These are phyloP conservation scores for Hucho hucho DNA, from an alignment of 2,113 vertebrate species.

Conservation along the genomic window DNA sequence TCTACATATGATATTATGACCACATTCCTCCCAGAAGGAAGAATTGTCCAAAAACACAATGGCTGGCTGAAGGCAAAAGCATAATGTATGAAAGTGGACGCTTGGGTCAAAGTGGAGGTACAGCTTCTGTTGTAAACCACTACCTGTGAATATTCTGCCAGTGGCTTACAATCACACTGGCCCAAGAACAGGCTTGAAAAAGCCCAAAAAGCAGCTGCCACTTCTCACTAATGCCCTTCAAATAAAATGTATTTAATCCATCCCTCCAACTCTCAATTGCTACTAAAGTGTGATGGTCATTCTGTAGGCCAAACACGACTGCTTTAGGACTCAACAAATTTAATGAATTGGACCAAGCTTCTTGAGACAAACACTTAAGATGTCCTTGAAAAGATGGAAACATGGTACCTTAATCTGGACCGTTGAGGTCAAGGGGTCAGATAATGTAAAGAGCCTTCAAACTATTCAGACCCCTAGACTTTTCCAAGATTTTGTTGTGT, in stretches of 20 bases:
- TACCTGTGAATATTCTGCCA: not conserved
- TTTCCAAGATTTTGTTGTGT: too few relatives aligned
- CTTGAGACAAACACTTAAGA: conserved; percentile 17
- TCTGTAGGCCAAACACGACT: conserved; percentile 24
- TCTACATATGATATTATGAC: conserved; percentile 15
- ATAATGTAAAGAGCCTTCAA: too few relatives aligned
- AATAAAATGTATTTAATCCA: conserved; percentile 49
- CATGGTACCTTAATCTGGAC: not conserved
- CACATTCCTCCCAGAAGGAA: conserved; percentile 25
- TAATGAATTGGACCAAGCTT: conserved; percentile 44
- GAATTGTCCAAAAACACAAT: too few relatives aligned
- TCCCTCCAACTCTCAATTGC: conserved; percentile 10
- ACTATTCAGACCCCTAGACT: too few relatives aligned
- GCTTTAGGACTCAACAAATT: conserved; percentile 42
- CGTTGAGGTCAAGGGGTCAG: conserved; percentile 9
- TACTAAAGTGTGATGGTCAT: conserved; percentile 51
- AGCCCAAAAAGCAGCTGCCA: conserved; percentile 43
- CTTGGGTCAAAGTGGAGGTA: conserved; percentile 22
- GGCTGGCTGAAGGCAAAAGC: too few relatives aligned
- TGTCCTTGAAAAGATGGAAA: conserved; percentile 10
- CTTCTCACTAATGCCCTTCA: conserved; percentile 47
- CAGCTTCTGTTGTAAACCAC: too few relatives aligned
- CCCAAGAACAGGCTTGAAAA: conserved; percentile 29
- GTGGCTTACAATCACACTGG: conserved; percentile 28
- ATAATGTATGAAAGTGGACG: too few relatives aligned